Evolutionary conservation across 2,888 invertebrate species (phyloP).

Genomic region (Lycia hirtaria): DNA sequence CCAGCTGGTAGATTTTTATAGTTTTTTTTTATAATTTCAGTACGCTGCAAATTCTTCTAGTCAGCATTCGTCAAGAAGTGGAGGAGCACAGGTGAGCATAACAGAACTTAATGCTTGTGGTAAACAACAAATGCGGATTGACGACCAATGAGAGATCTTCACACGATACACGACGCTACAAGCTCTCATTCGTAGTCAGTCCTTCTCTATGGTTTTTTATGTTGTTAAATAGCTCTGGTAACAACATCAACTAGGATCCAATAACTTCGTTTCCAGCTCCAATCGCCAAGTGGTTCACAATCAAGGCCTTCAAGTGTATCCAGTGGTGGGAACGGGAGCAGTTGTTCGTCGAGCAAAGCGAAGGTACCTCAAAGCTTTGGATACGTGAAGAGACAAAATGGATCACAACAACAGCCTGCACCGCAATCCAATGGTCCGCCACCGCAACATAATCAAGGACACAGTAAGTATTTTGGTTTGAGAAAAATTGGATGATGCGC

Average conservation of each 20-base stretch:
- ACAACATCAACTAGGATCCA: background rate
- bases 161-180: too few relatives aligned
- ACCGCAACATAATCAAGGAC: slow-evolving; percentile 69
- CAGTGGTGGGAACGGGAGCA: slow-evolving; percentile 83
- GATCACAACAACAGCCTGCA: slow-evolving; percentile 77
- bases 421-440: slow-evolving; percentile 69
- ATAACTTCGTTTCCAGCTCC: slow-evolving; percentile 61
- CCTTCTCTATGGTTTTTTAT: too few relatives aligned
- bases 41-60: slow-evolving; percentile 68
- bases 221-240: background rate
- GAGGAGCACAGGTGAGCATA: slow-evolving; percentile 65
- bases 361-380: slow-evolving; percentile 95
- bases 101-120: too few relatives aligned
- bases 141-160: too few relatives aligned
- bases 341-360: slow-evolving; percentile 85
- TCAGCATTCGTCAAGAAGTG: slow-evolving; percentile 74
- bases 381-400: slow-evolving; percentile 92
- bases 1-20: too few relatives aligned
- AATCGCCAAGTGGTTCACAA: slow-evolving; percentile 81
- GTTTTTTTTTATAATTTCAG: slow-evolving; percentile 55
- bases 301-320: slow-evolving; percentile 78
- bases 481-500: background rate
- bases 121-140: too few relatives aligned
- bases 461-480: slow-evolving; percentile 42
- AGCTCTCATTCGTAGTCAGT: too few relatives aligned